phyloP scores from a whole-genome alignment of 1,140 invertebrate genomes.

The Heterodera carotae region DNA sequence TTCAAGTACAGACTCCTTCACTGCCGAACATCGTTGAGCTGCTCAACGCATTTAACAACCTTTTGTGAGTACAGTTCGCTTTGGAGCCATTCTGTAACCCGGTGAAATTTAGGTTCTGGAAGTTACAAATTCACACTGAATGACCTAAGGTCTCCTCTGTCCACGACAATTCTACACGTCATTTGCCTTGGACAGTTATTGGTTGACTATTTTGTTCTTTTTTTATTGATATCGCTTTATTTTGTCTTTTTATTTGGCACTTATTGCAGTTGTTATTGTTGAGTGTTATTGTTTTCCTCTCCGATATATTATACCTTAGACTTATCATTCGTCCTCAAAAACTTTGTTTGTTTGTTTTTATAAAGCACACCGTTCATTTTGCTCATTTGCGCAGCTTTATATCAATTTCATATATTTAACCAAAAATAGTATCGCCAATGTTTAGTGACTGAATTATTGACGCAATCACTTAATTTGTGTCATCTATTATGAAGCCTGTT shows the following conservation, averaged over 20 bases:
- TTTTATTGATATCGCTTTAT: background rate
- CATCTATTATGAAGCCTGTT: no score
- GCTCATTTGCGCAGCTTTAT: constrained; percentile 20
- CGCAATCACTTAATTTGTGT: no score
- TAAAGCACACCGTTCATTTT: constrained; percentile 8
- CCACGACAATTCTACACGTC: background rate
- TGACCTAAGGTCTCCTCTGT: background rate
- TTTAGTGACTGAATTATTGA: no score
- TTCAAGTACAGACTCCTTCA: constrained; percentile 34
- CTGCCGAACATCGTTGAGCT: constrained; percentile 42
- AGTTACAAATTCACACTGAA: constrained; percentile 23
- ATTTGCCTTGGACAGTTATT: no score
- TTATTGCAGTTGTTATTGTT: constrained; percentile 2
- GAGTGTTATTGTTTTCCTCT: background rate
- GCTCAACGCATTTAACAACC: constrained; percentile 39
- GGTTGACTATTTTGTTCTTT: no score
- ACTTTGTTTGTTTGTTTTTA: constrained; percentile 2
- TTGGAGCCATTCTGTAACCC: background rate
- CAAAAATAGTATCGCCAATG: no score
- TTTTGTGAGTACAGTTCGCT: background rate
- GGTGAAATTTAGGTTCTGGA: constrained; percentile 19
- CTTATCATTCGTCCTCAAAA: background rate
- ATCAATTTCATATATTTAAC: background rate
- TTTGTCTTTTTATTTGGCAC: background rate
- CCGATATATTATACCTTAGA: constrained; percentile 2